A percentile compares a stretch with the other conserved stretches of the same genome.
phyloP scores from a whole-genome alignment of 2,797 vertebrate genomes.

The Cirrhinus mrigala region DNA sequence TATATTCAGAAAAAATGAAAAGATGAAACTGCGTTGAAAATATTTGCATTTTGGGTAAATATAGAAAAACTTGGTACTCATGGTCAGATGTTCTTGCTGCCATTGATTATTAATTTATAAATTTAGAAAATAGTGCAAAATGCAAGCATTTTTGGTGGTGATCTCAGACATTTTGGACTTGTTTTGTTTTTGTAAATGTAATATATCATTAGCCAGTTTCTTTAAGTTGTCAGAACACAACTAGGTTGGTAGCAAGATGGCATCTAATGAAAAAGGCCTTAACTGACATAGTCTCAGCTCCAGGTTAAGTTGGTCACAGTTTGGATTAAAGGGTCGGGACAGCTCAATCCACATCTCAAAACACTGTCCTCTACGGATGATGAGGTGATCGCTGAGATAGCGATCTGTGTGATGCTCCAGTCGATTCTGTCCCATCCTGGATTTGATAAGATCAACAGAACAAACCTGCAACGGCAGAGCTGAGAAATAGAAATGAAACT shows the following conservation, averaged over 20 bases:
- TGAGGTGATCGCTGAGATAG: conserved; percentile 79
- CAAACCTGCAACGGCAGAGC: conserved; percentile 79
- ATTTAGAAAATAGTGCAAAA: background rate
- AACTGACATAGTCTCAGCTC: conserved; percentile 83
- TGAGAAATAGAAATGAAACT: conserved; percentile 60
- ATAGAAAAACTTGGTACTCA: background rate
- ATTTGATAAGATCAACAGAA: conserved; percentile 81
- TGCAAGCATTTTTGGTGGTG: background rate
- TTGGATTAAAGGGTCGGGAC: conserved; percentile 76
- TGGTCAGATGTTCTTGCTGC: background rate
- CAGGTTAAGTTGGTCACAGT: conserved; percentile 78
- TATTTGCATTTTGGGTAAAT: background rate
- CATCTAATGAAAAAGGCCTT: background rate
- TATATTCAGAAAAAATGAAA: background rate
- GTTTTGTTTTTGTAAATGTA: background rate
- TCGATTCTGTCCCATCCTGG: conserved; percentile 75
- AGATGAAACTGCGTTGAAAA: background rate
- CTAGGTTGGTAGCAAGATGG: background rate
- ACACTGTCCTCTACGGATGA: conserved; percentile 86
- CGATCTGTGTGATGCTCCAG: conserved; percentile 82
- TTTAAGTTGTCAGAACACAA: background rate
- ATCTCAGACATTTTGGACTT: background rate
- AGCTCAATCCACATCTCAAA: conserved; percentile 82
- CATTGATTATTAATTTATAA: background rate
- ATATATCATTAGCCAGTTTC: too few species aligned